Base-by-base conservation (phyloP, 1,140 invertebrate species). In the Bombus pascuorum region DNA sequence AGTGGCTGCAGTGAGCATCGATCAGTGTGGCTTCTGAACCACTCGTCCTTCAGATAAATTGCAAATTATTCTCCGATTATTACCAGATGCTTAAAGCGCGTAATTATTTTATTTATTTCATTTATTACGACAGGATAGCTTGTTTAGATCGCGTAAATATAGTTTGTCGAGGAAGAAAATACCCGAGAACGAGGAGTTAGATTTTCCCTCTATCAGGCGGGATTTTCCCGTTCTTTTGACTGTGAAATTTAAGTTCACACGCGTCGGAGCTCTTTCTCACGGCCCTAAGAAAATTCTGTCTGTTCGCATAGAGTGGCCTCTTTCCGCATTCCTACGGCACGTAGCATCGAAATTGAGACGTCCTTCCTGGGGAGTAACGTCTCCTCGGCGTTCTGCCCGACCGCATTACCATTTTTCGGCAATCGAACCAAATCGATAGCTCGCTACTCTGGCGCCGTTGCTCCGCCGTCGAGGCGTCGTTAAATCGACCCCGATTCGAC, bases 391-490 rank as follows among this genome's bases (percentile, higher is more conserved):
- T 68, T 83, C 81, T 68, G 81, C 74, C 32, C 77, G 42, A 79
- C 59, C 85, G 79, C 73, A 86, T 86, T 86, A 86, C 80, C 85
- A 86, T 86, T 86, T 86, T 86, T 86, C 80, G 85, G 80, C 85
- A 86, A 86, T 86, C 80, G 85, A 86, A 86, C 32, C 80, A 80
- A 76, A 81, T 82, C 79, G 80, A 82, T 76, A 85, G 32, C 28
- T 22, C n/a, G 62, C 42, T 42, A 13, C 34, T 25, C 73, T 47
- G 28, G 18, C 42, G 62, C 66, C 71, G 39, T 75, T 22, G 12
- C 32, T 53, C 18, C 18, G 39, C 28, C 47, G 39, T 37, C 71
- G 42, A 44, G 59, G 75, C 75, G 79, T 62, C 68, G 79, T 71
- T 57, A 28, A 68, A 76, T 76, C 73, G 72, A 66, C 22, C 70